Base-by-base conservation (phyloP, 1,140 invertebrate species). In the Micrasema longulum region DNA sequence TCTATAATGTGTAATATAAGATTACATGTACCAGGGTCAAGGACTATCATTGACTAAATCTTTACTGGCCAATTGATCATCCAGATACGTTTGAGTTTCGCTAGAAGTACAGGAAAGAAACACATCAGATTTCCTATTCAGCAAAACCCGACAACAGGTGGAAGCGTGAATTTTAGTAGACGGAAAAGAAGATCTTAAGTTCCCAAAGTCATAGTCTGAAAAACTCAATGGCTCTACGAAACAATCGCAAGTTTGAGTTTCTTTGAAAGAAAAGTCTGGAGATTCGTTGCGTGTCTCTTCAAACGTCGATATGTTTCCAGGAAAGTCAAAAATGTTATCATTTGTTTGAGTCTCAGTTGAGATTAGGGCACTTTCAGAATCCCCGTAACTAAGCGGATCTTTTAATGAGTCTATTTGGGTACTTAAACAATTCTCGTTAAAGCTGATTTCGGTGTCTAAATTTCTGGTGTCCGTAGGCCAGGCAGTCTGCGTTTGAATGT, bases 181-280 rank as follows among this genome's bases (percentile, higher is more conserved):
- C 7, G 62, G 18, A 23, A 64, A 48, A 1, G 62, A 48, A 64
- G 38, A 47, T 16, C 18, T 11, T 12, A 48, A 14, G 26, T 26
- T 47, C 10, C 12, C 45, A 38, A 57, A 57, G 12, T 64, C 62
- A 22, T 47, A 64, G 16, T 45, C 45, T n/a, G n/a, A n/a, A 18
- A 47, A 45, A 31, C 35, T 48, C 1, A 41, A 36, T 1, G 64
- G 36, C 12, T 66, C 48, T 2, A 16, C 10, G 12, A 66, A 50
- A 52, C 64, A 66, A 18, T 45, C 38, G 18, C 64, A 66, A 5
- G 64, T 66, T 22, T 66, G 64, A 0, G 64, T 66, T 11, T 66
- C 64, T 52, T 66, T 66, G 16, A 66, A 66, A 2, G 45, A 66
- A 50, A 66, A 66, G 31, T 66, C 64, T 0, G 64, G 64, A 2